Evolutionary conservation across 2,113 vertebrate genomes (phyloP).

Genomic region (Salvelinus sp.): DNA sequence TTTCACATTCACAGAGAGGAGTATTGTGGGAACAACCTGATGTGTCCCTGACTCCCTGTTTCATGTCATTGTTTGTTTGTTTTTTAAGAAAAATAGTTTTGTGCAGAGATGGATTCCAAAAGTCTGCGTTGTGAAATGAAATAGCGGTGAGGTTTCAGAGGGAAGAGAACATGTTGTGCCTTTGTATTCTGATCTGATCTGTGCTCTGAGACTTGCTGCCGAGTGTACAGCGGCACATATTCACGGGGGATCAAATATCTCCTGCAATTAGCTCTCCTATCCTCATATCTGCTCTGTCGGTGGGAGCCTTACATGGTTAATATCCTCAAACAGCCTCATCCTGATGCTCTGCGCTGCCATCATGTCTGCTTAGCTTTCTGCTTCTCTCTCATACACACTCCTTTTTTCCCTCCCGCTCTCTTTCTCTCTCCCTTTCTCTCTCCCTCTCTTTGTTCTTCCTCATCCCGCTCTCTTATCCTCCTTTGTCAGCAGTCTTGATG

Average conservation of each 20-base stretch:
- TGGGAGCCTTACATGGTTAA: background rate
- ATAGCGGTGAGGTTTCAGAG: background rate
- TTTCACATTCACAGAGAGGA: background rate
- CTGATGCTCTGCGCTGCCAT: background rate
- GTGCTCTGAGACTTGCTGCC: no score
- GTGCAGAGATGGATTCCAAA: background rate
- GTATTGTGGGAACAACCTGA: background rate
- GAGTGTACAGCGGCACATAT: background rate
- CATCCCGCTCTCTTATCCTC: slow-evolving; percentile 18
- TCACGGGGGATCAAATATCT: background rate
- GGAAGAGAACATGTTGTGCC: background rate
- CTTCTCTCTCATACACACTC: slow-evolving; percentile 7
- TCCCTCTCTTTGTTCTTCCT: background rate
- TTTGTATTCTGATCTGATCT: background rate
- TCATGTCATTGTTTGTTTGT: background rate
- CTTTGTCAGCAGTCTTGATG: slow-evolving; percentile 53
- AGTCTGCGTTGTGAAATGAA: background rate
- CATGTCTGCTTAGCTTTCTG: background rate
- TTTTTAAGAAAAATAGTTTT: background rate
- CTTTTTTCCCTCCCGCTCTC: slow-evolving; percentile 23
- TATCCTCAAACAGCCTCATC: background rate
- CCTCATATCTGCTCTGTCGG: background rate
- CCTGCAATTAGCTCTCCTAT: background rate
- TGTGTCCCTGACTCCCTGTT: background rate
- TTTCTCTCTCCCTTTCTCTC: slow-evolving; percentile 7